Evolutionary conservation across 2,888 invertebrate species (phyloP), one percentile per base, ranked within the genome.

Genomic region (Lutraria lutraria): DNA sequence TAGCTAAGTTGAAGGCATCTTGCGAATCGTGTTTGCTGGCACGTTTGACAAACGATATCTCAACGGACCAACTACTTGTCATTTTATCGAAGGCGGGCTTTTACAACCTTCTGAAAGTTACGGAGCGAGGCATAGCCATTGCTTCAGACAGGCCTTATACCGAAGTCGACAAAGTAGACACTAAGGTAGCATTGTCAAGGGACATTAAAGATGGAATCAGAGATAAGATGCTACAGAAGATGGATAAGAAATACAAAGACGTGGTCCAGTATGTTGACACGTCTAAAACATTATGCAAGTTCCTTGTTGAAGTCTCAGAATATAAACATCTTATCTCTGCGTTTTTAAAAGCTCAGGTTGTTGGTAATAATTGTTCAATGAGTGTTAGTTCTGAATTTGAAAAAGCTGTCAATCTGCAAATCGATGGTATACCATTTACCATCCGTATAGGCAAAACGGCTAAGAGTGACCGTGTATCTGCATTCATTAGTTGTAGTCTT

Each of bases 21-120:
- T 85, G 85, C 56, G 85, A 85, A 79, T 79, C 76, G 19, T 85
- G 79, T 60, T 54, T 85, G 53, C 31, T 85, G 76, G 19, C 15
- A 60, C 21, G 76, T 31, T 34, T 85, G 19, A 12, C 54, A 1
- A 15, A 82, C 43, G 29, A 72, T 16, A 29, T 72, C 31, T 72
- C 29, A 31, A 29, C 29, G 1, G 31, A 15, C 6, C 31, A 29
- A n/a, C 10, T 72, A 31, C 29, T 15, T n/a, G 31, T 13, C 72
- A 0, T 72, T 15, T 72, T 72, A 29, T 29, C 29, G 13, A 72
- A 31, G 29, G 72, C 72, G 0, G 1, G 29, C 2, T 6, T 13
- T 10, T 72, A 13, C 16, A 72, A 31, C 13, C 72, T 72, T 29
- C 31, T 2, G 12, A 29, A 31, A 6, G 72, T 72, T 72, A 15